Percentiles rank a stretch among this genome's conserved stretches.
Conservation (phyloP, 2,888 invertebrate genomes). For the Dugesia japonica region DNA sequence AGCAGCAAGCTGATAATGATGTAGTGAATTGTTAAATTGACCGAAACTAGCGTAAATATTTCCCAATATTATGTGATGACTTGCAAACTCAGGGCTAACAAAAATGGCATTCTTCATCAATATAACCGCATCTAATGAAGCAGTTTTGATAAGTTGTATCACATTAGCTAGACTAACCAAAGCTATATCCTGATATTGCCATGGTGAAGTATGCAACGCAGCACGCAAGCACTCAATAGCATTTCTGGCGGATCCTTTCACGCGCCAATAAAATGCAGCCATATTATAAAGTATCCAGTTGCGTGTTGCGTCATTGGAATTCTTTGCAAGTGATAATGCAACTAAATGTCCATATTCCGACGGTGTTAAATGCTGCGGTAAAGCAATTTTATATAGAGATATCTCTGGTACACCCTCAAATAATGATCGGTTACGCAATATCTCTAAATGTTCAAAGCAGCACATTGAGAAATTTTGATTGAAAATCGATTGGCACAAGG, state of each 20-base stretch:
- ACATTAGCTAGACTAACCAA: conserved; percentile 61
- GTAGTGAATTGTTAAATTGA: conserved; percentile 11
- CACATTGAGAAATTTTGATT: conserved; percentile 55
- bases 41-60: conserved; percentile 57
- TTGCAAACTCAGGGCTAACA: conserved; percentile 53
- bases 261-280: conserved; percentile 64
- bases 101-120: conserved; percentile 61
- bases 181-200: conserved; percentile 53
- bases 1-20: not conserved
- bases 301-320: conserved; percentile 50
- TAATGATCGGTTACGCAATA: conserved; percentile 11
- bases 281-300: conserved; percentile 67
- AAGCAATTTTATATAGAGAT: conserved; percentile 32
- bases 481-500: conserved; percentile 44
- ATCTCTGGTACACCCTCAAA: conserved; percentile 27
- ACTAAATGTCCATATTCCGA: conserved; percentile 29
- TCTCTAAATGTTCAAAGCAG: conserved; percentile 56
- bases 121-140: conserved; percentile 59
- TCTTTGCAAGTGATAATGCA: conserved; percentile 46
- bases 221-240: conserved; percentile 65
- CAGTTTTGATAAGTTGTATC: conserved; percentile 55
- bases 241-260: conserved; percentile 59
- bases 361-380: conserved; percentile 27
- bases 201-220: conserved; percentile 60
- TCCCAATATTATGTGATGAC: conserved; percentile 55